Conservation (phyloP, 2,113 vertebrate species). For the Octodon degus region DNA sequence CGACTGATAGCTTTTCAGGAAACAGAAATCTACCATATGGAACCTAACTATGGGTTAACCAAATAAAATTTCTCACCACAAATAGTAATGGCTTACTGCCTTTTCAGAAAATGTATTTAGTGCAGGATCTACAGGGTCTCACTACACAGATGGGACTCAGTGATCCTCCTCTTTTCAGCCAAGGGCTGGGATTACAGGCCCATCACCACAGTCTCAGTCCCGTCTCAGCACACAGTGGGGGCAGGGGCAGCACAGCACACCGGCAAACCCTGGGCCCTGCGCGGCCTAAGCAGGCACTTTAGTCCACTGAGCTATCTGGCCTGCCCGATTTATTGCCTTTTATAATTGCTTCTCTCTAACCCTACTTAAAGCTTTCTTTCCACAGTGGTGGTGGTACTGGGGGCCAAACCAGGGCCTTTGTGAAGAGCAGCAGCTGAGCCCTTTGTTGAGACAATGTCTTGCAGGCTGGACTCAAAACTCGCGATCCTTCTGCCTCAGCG, state of each 20-base stretch:
- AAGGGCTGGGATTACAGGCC: no score
- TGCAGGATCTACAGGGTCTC: no score
- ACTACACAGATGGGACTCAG: no score
- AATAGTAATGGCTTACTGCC: not conserved
- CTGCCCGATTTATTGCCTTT: no score
- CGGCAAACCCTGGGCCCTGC: no score
- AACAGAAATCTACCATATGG: not conserved
- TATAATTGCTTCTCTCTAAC: not conserved
- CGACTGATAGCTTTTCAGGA: not conserved
- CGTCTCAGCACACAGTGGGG: no score
- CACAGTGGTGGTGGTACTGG: not conserved
- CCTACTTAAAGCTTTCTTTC: not conserved
- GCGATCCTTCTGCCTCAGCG: not conserved
- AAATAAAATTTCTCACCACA: not conserved
- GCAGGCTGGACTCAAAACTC: not conserved
- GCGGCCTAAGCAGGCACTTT: no score
- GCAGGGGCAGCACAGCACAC: no score
- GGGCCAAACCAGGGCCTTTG: not conserved
- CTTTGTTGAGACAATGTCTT: no score
- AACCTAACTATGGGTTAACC: not conserved
- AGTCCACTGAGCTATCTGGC: no score
- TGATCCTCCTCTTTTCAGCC: no score
- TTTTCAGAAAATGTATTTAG: not conserved
- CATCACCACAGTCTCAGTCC: no score
- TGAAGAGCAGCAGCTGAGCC: not conserved